A percentile compares a stretch with the other conserved stretches of the same genome.
These are phyloP conservation scores for Agrilus biguttatus DNA, from an alignment of 2,888 invertebrate genomes.

Conservation along the genomic window DNA sequence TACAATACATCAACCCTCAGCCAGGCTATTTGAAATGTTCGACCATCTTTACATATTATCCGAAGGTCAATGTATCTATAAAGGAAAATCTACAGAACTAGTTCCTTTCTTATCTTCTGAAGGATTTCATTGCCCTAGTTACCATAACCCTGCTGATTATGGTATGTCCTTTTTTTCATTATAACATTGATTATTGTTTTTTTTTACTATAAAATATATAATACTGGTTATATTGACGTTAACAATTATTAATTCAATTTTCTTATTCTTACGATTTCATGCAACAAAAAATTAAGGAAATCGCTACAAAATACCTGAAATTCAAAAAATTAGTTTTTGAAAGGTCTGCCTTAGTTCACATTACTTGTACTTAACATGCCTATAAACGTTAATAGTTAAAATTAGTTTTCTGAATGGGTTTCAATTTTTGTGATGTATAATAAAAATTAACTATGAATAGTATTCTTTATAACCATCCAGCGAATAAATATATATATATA, in stretches of 20 bases:
- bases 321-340: no score
- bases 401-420: not conserved
- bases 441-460: no score
- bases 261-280: no score
- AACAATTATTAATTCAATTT: no score
- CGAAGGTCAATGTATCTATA: conserved; percentile 87
- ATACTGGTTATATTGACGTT: no score
- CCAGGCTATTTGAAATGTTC: conserved; percentile 90
- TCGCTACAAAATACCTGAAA: no score
- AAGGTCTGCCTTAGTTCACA: no score
- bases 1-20: conserved; percentile 93
- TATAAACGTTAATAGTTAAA: not conserved
- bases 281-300: no score
- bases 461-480: no score
- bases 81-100: conserved; percentile 67
- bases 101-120: conserved; percentile 79
- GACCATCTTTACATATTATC: conserved; percentile 84
- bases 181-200: not conserved
- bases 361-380: not conserved
- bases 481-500: no score
- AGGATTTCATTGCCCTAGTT: conserved; percentile 81
- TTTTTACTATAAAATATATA: not conserved
- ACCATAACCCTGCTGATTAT: conserved; percentile 95
- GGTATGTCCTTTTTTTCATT: conserved; percentile 36
- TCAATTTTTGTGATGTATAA: no score